Evolutionary conservation across 2,797 vertebrate species (phyloP).

Genomic region (Coluber constrictor): DNA sequence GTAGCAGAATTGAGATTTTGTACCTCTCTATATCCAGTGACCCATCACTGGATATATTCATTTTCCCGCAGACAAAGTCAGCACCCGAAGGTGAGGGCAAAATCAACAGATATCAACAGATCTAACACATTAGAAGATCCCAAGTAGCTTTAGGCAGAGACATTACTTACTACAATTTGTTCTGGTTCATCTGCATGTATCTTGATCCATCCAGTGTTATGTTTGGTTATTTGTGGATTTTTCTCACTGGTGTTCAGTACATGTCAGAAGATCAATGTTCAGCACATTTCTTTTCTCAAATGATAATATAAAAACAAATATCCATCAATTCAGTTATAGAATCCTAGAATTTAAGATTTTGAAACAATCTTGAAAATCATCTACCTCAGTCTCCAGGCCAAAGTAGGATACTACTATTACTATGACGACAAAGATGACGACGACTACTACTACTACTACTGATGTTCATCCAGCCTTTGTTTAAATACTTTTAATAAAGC

Average conservation of each 20-base stretch:
- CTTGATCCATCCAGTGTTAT: not conserved
- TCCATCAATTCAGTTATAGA: not conserved
- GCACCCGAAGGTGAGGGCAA: not conserved
- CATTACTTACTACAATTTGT: fast-evolving
- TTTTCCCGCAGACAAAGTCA: not conserved
- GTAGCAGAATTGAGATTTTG: not conserved
- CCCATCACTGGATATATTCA: not conserved
- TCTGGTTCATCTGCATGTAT: not conserved
- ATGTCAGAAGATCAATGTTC: not conserved
- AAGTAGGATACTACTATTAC: not conserved
- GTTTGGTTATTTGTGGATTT: not conserved
- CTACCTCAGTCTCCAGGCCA: not conserved
- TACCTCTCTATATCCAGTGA: not conserved
- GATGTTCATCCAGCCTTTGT: not conserved
- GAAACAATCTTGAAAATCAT: not conserved
- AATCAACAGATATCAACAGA: not conserved
- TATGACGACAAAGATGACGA: not conserved
- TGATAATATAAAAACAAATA: not conserved
- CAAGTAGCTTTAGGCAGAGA: not conserved
- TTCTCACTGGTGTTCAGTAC: not conserved
- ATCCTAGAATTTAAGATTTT: not conserved
- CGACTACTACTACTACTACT: not conserved
- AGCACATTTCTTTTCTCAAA: not conserved
- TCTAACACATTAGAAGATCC: not conserved
- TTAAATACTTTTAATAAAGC: not conserved